These are phyloP conservation scores for Cacatua alba DNA, from an alignment of 2,113 vertebrate genomes.

Conservation along the genomic window DNA sequence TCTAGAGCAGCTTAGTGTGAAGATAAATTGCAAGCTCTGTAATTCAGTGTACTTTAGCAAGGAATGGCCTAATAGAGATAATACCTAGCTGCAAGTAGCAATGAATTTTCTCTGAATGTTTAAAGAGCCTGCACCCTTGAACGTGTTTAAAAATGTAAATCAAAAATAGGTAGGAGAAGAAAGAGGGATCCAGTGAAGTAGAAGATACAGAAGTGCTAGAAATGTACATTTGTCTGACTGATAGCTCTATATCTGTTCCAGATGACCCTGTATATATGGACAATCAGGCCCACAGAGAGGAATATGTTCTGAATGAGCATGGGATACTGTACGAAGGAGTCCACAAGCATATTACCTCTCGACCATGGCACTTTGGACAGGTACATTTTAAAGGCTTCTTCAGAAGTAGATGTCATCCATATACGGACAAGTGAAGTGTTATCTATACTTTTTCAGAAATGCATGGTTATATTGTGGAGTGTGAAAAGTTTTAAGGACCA, in stretches of 20 bases:
- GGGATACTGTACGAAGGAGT: conserved; percentile 69
- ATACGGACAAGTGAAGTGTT: neutral
- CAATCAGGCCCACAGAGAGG: conserved; percentile 55
- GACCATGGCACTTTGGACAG: conserved; percentile 73
- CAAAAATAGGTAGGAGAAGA: neutral
- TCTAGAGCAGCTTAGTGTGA: neutral
- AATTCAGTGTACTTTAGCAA: neutral
- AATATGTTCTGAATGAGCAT: conserved; percentile 69
- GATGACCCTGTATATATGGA: conserved; percentile 72
- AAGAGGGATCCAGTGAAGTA: neutral
- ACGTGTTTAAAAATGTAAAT: neutral
- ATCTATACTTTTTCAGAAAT: neutral
- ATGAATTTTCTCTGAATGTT: neutral
- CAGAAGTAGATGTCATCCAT: neutral
- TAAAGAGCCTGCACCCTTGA: neutral
- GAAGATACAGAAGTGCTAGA: neutral
- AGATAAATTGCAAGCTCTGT: neutral
- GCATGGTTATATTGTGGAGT: neutral
- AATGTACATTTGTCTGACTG: neutral
- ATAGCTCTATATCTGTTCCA: conserved; percentile 14
- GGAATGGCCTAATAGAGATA: neutral
- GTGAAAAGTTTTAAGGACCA: neutral
- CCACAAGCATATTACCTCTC: conserved; percentile 52
- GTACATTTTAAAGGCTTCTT: conserved; percentile 15
- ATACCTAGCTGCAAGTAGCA: neutral